Evolutionary conservation across 2,888 invertebrate species (phyloP).

Genomic region (Xylota segnis): DNA sequence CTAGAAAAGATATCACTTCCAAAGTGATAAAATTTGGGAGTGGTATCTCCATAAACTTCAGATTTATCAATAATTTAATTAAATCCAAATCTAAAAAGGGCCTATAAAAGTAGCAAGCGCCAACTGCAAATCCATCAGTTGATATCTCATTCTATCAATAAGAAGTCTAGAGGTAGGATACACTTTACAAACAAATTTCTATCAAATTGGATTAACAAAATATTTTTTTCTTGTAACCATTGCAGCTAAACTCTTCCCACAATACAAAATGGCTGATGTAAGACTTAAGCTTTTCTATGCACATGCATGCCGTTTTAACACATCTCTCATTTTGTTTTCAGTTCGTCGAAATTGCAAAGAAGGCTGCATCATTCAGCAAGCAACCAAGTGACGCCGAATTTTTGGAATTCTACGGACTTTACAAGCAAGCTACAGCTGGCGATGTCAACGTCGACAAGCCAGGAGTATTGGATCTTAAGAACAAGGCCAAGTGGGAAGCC

Average conservation of each 20-base stretch:
- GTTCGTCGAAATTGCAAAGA: constrained; percentile 86
- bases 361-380: constrained; percentile 86
- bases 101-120: constrained; percentile 23
- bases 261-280: constrained; percentile 54
- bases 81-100: neutral
- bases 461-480: constrained; percentile 93
- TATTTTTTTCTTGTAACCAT: neutral
- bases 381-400: constrained; percentile 92
- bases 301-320: neutral
- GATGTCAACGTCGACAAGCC: constrained; percentile 93
- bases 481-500: constrained; percentile 96
- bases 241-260: neutral
- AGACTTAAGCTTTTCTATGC: neutral
- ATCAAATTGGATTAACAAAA: neutral
- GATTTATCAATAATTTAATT: constrained; percentile 35
- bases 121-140: constrained; percentile 4
- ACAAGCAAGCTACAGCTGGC: constrained; percentile 92
- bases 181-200: neutral
- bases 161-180: constrained; percentile 7
- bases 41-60: neutral
- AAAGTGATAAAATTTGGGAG: constrained; percentile 17
- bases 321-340: neutral
- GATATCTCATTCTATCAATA: neutral
- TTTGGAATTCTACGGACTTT: constrained; percentile 92
- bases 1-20: constrained; percentile 17